These are phyloP conservation scores for Tyto alba DNA, from an alignment of 2,113 vertebrate species.

Conservation along the genomic window DNA sequence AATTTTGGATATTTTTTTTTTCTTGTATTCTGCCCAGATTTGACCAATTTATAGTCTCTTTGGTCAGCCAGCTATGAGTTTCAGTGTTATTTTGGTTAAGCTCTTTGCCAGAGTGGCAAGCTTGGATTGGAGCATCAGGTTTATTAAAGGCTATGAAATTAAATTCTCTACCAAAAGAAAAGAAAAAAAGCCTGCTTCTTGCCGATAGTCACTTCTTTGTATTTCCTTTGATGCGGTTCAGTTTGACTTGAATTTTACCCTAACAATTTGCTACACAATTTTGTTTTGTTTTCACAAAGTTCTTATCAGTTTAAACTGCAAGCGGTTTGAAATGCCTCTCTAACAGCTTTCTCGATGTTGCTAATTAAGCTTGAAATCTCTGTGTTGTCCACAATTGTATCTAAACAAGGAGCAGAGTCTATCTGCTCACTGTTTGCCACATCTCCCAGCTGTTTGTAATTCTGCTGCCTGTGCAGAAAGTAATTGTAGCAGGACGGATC, in stretches of 20 bases:
- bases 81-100: slow-evolving; percentile 59
- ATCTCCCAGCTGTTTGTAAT: slow-evolving; percentile 29
- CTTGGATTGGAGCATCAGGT: not conserved
- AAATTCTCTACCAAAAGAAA: slow-evolving; percentile 27
- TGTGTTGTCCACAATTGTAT: slow-evolving; percentile 35
- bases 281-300: slow-evolving; percentile 48
- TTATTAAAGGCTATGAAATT: slow-evolving; percentile 52
- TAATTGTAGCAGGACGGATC: not conserved
- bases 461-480: slow-evolving; percentile 28
- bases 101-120: slow-evolving; percentile 45
- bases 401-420: slow-evolving; percentile 38
- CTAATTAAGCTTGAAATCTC: slow-evolving; percentile 47
- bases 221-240: slow-evolving; percentile 26
- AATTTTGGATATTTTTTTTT: slow-evolving; percentile 28
- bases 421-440: not conserved
- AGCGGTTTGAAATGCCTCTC: slow-evolving; percentile 6
- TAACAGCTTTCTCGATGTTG: not conserved
- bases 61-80: not conserved
- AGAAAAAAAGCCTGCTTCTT: not conserved
- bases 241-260: slow-evolving; percentile 25
- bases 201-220: not conserved
- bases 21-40: slow-evolving; percentile 11
- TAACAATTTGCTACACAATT: slow-evolving; percentile 1
- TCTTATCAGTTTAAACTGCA: slow-evolving; percentile 55
- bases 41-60: slow-evolving; percentile 28